Evolutionary conservation across 2,113 vertebrate genomes (phyloP), one percentile per base, ranked within the genome.

Genomic region (Scytalopus superciliaris): DNA sequence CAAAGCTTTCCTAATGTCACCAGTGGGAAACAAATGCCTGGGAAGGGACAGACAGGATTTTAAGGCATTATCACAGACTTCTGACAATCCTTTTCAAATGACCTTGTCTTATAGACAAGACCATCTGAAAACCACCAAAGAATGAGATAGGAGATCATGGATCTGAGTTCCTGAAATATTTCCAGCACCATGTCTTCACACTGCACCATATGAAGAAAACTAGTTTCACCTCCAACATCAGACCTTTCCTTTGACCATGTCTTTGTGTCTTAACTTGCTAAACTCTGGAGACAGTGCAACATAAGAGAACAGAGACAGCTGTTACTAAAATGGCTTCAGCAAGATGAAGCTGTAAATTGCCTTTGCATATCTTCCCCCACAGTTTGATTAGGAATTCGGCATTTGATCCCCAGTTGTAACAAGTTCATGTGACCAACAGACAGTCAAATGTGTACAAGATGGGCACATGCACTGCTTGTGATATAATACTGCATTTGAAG

Each of bases 181-280:
- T 78, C 62, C 28, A 53, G 17, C 37, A 27, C 31, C 25, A 52
- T 3, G 14, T 30, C 17, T 56, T 92, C 70, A 82, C 18, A 8
- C 14, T 53, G 42, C 1, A 1, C 19, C 30, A 19, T 1, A 27
- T 0, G 1, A 59, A 84, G 28, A 55, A 62, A 70, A 45, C 21
- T 1, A 62, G 33, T 59, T 76, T 63, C 10, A 21, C 35, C 35
- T 84, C 31, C 35, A 87, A 25, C 30, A 52, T 31, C 14, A 72
- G 35, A n/a, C 4, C 9, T 31, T 50, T 85, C 35, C 40, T 59
- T 55, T 75, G 23, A 9, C 40, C 56, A 14, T 2, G 22, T 42
- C 55, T 84, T 69, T 1, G 1, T 27, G n/a, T 42, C 4, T 1
- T 14, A 68, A 28, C 12, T 52, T 69, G 31, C 55, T 81, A 31